Conservation (phyloP, 2,113 vertebrate genomes). For the Phoenicopterus ruber region DNA sequence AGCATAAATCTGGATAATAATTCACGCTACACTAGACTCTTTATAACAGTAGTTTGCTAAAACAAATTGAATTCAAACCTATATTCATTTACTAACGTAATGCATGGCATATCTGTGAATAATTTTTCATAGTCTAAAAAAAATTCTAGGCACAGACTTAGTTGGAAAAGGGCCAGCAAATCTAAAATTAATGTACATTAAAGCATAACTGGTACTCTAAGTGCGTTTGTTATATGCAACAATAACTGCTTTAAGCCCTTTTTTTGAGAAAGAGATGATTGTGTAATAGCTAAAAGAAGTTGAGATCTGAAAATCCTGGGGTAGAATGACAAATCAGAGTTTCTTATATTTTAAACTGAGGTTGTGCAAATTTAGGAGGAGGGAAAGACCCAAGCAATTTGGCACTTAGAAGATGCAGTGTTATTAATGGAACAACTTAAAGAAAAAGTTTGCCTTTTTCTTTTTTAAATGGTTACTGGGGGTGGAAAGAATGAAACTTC, state of each 20-base stretch:
- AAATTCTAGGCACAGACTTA: background rate
- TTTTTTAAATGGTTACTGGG: background rate
- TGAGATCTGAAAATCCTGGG: constrained; percentile 3
- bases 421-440: background rate
- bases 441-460: background rate
- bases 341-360: background rate
- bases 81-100: constrained; percentile 64
- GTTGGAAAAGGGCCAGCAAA: constrained; percentile 37
- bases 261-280: background rate
- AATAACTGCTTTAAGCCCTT: constrained; percentile 13
- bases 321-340: background rate
- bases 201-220: constrained; percentile 1
- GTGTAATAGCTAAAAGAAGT: background rate
- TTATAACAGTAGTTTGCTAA: constrained; percentile 55
- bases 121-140: constrained; percentile 43
- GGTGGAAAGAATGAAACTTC: background rate
- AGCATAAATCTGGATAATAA: constrained; percentile 60
- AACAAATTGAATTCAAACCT: constrained; percentile 64
- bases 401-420: background rate
- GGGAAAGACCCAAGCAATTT: background rate
- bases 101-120: constrained; percentile 55
- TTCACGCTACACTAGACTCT: constrained; percentile 34
- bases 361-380: background rate
- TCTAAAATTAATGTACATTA: constrained; percentile 60
- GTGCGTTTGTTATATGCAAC: constrained; percentile 26